Evolutionary conservation across 2,113 vertebrate genomes (phyloP).

Genomic region (Nerophis ophidion): DNA sequence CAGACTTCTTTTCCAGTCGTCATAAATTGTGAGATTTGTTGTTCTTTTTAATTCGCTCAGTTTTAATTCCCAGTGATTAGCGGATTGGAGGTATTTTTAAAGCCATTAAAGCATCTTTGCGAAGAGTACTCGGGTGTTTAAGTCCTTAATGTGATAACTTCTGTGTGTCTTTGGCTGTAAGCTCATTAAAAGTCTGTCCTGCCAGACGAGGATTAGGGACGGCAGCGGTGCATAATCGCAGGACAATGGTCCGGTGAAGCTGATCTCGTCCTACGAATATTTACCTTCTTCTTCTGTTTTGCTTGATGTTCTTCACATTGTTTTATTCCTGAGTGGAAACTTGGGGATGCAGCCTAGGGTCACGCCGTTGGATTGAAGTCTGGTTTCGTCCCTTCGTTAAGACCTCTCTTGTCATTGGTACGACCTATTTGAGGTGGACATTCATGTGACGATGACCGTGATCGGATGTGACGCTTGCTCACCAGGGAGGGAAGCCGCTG

Average conservation of each 20-base stretch:
- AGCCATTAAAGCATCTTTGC: slow-evolving; percentile 62
- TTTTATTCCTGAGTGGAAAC: background rate
- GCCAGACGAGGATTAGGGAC: slow-evolving; percentile 68
- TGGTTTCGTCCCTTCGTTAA: slow-evolving; percentile 18
- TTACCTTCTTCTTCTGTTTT: slow-evolving; percentile 5
- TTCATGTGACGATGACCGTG: slow-evolving; percentile 44
- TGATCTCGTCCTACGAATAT: slow-evolving; percentile 9
- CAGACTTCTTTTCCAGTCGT: slow-evolving; percentile 9
- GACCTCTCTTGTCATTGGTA: slow-evolving; percentile 14
- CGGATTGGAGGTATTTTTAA: slow-evolving; percentile 54
- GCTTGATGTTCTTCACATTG: background rate
- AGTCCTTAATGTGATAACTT: slow-evolving; percentile 66
- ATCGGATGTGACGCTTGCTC: slow-evolving; percentile 57
- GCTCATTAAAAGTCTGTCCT: slow-evolving; percentile 72
- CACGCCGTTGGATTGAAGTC: background rate
- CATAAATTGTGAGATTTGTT: background rate
- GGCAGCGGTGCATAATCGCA: slow-evolving; percentile 36
- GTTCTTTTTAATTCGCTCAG: slow-evolving; percentile 15
- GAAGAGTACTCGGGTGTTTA: slow-evolving; percentile 60
- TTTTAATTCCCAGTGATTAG: slow-evolving; percentile 53
- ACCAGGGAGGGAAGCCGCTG: slow-evolving; percentile 55
- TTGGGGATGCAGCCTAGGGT: no score
- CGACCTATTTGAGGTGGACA: slow-evolving; percentile 28
- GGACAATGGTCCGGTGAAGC: slow-evolving; percentile 42
- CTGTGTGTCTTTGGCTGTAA: slow-evolving; percentile 67